These are phyloP conservation scores for Rutilus rutilus DNA, from an alignment of 2,113 vertebrate genomes.

Conservation along the genomic window DNA sequence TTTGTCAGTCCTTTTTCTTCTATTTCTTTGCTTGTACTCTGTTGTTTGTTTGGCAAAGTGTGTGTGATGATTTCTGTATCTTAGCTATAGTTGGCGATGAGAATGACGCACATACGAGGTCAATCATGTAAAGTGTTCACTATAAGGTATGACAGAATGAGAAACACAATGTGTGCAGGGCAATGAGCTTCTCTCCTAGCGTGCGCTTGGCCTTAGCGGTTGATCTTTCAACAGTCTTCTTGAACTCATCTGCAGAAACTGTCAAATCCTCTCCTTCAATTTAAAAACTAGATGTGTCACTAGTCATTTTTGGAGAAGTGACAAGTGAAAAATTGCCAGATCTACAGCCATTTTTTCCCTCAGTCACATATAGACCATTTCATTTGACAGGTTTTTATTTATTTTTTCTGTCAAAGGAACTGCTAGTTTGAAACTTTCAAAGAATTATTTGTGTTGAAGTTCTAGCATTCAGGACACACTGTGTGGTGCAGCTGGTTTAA, in stretches of 20 bases:
- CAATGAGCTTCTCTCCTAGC: background rate
- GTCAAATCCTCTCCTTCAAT: constrained; percentile 12
- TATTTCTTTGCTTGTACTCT: background rate
- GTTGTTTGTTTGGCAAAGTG: background rate
- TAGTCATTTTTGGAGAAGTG: background rate
- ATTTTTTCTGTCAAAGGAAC: background rate
- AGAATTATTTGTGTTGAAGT: background rate
- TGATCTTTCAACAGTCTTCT: background rate
- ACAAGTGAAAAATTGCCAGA: background rate
- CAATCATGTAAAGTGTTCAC: background rate
- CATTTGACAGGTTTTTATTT: background rate
- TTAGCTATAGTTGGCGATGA: background rate
- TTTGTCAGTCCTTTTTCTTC: too few relatives aligned
- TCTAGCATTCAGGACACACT: background rate
- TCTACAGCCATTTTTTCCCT: background rate
- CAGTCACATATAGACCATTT: background rate
- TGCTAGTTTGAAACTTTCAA: background rate
- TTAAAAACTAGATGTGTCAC: background rate
- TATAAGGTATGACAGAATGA: background rate
- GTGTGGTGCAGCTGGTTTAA: background rate
- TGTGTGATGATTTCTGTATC: background rate
- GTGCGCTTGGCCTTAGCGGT: background rate
- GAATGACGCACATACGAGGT: background rate
- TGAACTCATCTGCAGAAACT: background rate
- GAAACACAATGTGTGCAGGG: background rate